These are phyloP conservation scores for Dipodomys merriami DNA, from an alignment of 2,113 vertebrate genomes.

Conservation along the genomic window DNA sequence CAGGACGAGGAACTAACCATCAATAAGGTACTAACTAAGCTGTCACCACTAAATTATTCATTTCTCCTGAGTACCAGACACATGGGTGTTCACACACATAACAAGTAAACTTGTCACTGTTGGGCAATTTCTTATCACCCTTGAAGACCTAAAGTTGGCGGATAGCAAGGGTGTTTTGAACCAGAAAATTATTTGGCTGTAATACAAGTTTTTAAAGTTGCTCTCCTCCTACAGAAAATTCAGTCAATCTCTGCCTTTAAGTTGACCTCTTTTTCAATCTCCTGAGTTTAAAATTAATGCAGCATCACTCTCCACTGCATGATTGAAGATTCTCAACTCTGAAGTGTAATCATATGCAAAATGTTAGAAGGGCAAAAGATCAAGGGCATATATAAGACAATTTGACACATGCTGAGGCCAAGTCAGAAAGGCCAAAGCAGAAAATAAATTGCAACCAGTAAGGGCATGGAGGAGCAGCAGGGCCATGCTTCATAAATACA, in stretches of 20 bases:
- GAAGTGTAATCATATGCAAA: conserved; percentile 76
- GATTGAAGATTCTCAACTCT: conserved; percentile 69
- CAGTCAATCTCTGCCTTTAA: conserved; percentile 32
- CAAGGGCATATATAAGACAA: conserved; percentile 74
- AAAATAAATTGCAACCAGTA: conserved; percentile 71
- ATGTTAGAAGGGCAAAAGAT: conserved; percentile 74
- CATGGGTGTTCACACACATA: neutral
- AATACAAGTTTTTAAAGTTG: conserved; percentile 1
- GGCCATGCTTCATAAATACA: conserved; percentile 49
- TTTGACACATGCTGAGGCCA: conserved; percentile 60
- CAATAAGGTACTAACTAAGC: neutral
- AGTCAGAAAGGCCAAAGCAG: conserved; percentile 71
- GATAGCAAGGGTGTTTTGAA: neutral
- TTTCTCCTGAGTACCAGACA: conserved; percentile 26
- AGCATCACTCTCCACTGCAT: conserved; percentile 41
- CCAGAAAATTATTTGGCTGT: conserved; percentile 40
- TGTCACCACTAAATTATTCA: neutral
- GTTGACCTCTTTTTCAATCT: conserved; percentile 65
- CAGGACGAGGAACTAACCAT: neutral
- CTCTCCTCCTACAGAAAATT: conserved; percentile 26
- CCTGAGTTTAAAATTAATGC: conserved; percentile 74
- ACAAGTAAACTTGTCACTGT: neutral
- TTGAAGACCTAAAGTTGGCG: neutral
- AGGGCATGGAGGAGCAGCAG: conserved; percentile 57
- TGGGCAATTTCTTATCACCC: neutral